Evolutionary conservation across 1,140 invertebrate genomes (phyloP).

Genomic region (Cataglyphis hispanica): DNA sequence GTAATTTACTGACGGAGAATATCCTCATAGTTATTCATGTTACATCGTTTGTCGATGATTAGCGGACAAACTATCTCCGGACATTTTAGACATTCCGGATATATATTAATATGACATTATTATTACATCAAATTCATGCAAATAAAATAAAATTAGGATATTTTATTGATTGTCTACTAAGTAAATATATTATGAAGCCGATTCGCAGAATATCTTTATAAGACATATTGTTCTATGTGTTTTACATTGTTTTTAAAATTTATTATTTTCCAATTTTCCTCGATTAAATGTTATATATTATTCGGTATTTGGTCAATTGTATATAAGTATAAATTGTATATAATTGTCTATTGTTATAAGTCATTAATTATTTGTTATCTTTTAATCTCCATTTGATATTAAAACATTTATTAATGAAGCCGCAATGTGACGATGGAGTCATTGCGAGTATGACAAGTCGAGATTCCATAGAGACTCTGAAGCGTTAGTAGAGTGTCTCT

Average conservation of each 20-base stretch:
- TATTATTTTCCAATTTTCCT: not conserved
- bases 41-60: slow-evolving; percentile 11
- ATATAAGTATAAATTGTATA: not conserved
- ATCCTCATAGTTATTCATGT: not conserved
- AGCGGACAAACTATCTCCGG: not conserved
- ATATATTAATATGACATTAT: slow-evolving; percentile 2
- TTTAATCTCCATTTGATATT: not conserved
- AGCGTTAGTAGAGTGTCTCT: slow-evolving; percentile 51
- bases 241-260: not conserved
- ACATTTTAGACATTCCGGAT: not conserved
- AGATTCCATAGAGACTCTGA: slow-evolving; percentile 17
- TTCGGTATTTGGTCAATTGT: not conserved
- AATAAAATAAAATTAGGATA: not conserved
- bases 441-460: slow-evolving; percentile 4
- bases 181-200: not conserved
- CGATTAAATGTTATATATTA: not conserved
- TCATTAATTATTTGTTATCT: not conserved
- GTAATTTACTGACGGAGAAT: not conserved
- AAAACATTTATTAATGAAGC: slow-evolving; percentile 44
- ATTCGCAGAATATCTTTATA: slow-evolving; percentile 20
- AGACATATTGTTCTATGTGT: not conserved
- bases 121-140: not conserved
- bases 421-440: slow-evolving; percentile 45
- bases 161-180: not conserved
- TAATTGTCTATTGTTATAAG: not conserved